These are phyloP conservation scores for Homalodisca vitripennis DNA, from an alignment of 1,140 invertebrate genomes.

Conservation along the genomic window DNA sequence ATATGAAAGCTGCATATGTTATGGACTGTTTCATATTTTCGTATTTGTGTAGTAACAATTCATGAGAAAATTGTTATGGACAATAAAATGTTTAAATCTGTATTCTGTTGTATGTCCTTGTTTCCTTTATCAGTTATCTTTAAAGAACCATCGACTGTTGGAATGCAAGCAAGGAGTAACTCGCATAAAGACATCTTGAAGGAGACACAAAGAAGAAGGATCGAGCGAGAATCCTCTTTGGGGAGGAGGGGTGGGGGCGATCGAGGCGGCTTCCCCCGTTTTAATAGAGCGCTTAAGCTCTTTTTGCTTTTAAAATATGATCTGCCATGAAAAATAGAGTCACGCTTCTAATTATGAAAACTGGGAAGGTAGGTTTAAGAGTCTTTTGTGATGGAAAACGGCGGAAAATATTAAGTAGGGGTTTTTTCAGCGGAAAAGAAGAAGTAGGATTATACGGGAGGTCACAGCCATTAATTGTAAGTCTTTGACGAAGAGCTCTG, in stretches of 20 bases:
- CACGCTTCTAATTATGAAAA: slow-evolving; percentile 37
- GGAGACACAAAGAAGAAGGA: slow-evolving; percentile 8
- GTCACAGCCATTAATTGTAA: slow-evolving; percentile 34
- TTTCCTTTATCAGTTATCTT: no score
- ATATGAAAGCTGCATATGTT: no score
- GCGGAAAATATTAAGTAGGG: slow-evolving; percentile 35
- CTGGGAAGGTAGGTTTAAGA: slow-evolving; percentile 35
- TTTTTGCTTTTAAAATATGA: slow-evolving; percentile 37
- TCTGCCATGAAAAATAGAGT: slow-evolving; percentile 37
- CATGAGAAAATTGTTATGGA: no score
- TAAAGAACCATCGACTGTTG: not conserved
- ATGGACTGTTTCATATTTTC: no score
- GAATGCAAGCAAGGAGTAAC: slow-evolving; percentile 7
- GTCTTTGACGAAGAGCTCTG: slow-evolving; percentile 20
- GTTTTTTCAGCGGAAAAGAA: slow-evolving; percentile 24
- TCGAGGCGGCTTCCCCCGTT: slow-evolving; percentile 19
- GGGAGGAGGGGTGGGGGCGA: slow-evolving; percentile 1
- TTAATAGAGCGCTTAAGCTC: slow-evolving; percentile 36
- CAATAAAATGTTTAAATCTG: no score
- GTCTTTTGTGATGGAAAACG: slow-evolving; percentile 36
- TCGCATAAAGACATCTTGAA: slow-evolving; percentile 8
- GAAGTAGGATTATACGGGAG: slow-evolving; percentile 15
- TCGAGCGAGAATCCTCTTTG: slow-evolving; percentile 24
- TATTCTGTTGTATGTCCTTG: no score
- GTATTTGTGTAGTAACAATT: no score